A percentile compares a stretch with the other conserved stretches of the same genome.
phyloP scores from a whole-genome alignment of 2,888 invertebrate genomes.

The Philonicus albiceps region DNA sequence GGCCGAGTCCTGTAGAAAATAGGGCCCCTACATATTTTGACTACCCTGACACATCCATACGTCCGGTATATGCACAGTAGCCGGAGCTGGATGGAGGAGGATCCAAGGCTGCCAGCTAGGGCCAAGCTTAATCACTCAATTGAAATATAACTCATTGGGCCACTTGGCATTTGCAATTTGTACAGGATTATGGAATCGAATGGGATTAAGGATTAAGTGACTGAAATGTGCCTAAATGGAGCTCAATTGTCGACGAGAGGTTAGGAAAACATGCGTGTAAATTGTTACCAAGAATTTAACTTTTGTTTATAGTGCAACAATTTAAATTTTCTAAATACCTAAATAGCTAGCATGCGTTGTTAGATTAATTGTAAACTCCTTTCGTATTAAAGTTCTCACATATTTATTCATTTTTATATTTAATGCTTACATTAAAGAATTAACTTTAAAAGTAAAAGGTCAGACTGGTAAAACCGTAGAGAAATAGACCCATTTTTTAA shows the following conservation, averaged over 20 bases:
- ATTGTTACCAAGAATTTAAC: neutral
- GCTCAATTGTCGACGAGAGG: neutral
- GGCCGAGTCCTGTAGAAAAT: neutral
- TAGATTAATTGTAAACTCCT: neutral
- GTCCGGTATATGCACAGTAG: neutral
- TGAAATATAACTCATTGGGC: slow-evolving; percentile 2
- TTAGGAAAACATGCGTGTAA: neutral
- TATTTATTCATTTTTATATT: too few species aligned
- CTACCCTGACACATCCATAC: neutral
- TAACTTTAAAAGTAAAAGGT: too few species aligned
- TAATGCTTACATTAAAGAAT: too few species aligned
- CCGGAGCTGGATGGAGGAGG: neutral
- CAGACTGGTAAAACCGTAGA: too few species aligned
- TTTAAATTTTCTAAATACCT: neutral
- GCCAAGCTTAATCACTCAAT: neutral
- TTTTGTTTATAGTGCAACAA: neutral
- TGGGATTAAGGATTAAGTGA: neutral
- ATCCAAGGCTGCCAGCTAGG: neutral
- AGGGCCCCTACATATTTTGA: neutral
- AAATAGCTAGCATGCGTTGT: neutral
- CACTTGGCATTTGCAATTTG: neutral
- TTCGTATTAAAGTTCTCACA: neutral
- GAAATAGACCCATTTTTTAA: too few species aligned
- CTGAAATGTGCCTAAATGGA: neutral
- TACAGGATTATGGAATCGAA: neutral